These are phyloP conservation scores for Tortrix viridana DNA, from an alignment of 2,888 invertebrate genomes.

Conservation along the genomic window DNA sequence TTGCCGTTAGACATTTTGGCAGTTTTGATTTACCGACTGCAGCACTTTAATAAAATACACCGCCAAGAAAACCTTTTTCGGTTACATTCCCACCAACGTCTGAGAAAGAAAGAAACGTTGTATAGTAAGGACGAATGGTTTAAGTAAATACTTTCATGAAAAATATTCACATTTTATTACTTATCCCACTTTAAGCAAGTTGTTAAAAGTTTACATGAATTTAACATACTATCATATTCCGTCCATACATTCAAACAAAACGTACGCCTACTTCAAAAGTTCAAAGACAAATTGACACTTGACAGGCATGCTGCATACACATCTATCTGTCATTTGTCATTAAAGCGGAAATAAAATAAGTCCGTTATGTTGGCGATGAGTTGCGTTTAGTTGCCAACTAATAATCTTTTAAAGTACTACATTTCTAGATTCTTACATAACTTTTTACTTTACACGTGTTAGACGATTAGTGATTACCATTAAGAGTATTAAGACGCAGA, in stretches of 20 bases:
- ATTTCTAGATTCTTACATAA: too few species aligned
- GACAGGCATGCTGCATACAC: neutral
- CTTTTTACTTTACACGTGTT: too few species aligned
- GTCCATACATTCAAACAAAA: slow-evolving; percentile 14
- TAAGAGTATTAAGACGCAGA: too few species aligned
- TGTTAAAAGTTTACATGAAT: neutral
- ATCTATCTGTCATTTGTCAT: neutral
- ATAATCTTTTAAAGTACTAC: too few species aligned
- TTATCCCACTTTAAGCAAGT: too few species aligned
- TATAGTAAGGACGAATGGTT: neutral
- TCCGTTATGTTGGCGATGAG: slow-evolving; percentile 6
- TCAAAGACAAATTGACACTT: slow-evolving; percentile 12
- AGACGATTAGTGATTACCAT: too few species aligned
- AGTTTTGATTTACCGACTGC: slow-evolving; percentile 22
- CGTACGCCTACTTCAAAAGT: neutral
- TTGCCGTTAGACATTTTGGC: slow-evolving; percentile 61
- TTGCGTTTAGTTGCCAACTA: slow-evolving; percentile 4
- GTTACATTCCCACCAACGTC: slow-evolving; percentile 62
- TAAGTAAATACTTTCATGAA: too few species aligned
- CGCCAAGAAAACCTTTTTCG: slow-evolving; percentile 38
- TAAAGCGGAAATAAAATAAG: neutral
- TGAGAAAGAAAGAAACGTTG: slow-evolving; percentile 50
- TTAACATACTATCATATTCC: too few species aligned
- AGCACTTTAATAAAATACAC: slow-evolving; percentile 1
- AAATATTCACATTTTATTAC: too few species aligned